Evolutionary conservation across 2,888 invertebrate genomes (phyloP), one percentile per base, ranked within the genome.

Genomic region (Lochmaea crataegi): DNA sequence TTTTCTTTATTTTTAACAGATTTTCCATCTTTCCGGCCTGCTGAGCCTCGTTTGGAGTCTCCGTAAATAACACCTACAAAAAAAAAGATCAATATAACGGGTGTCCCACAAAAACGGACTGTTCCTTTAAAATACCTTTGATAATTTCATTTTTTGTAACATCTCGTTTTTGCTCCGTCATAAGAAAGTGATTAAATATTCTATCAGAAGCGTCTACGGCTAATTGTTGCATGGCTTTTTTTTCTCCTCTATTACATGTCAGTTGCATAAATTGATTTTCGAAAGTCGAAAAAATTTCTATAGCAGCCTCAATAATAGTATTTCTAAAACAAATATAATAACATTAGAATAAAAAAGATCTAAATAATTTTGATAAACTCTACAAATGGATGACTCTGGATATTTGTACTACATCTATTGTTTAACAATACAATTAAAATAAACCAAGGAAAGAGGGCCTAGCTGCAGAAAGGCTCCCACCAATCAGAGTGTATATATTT

Each of bases 221-320:
- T 42, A 77, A 67, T 68, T 76, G 75, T 57, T 74, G 73, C 77
- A 77, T 77, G 2, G 77, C 74, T 41, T 76, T 22, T 74, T 67
- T 74, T n/a, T 67, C 53, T 0, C 77, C 77, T 7, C 68, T 72
- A n/a, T 70, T 69, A 45, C 75, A 76, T 11, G 65, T 76, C 32
- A 77, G 16, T 60, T 65, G 64, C 41, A 45, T 58, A 60, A 77
- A 77, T 66, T 76, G 65, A 51, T 70, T 57, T 65, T 78, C 78
- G 56, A 76, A 78, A 58, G 69, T 65, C 51, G 65, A 66, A 51
- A 78, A 78, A 57, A 78, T 45, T 22, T 77, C 77, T 2, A 72
- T 22, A 10, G 75, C 71, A 10, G 76, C 68, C 26, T 77, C 65
- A 14, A 78, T 75, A 16, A 78, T 32, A 14, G 65, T 58, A 60